Base-by-base conservation (phyloP, 2,113 vertebrate genomes). In the Bubalus kerabau region DNA sequence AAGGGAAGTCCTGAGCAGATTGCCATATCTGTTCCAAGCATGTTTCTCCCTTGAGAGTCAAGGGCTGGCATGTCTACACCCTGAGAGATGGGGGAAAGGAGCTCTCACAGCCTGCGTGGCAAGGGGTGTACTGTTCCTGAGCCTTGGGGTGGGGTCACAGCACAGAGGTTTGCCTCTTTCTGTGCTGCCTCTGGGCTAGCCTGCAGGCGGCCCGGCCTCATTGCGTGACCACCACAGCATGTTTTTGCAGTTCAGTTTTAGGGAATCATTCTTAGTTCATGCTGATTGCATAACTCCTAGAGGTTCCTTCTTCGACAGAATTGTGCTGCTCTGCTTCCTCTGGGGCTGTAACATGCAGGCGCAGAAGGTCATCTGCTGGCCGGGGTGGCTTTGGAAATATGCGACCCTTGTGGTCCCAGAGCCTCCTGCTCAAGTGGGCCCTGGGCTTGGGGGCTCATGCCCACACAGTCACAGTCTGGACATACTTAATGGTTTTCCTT, bases 241-340 rank as follows among this genome's bases (percentile, higher is more conserved):
- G 81, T 60, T 94, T 81, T 80, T 60, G 74, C 71, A 32, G 62
- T 94, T 95, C 36, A 36, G 54, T 84, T 98, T 93, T 40, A 74
- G 87, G 91, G 97, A 96, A 95, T 95, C 78, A 91, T 62, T 92
- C 52, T 80, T n/a, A 60, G 90, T 88, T 93, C 62, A 9, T 93
- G 57, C 57, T 59, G 67, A 54, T 96, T 94, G 83, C 56, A 28
- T 48, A 96, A 93, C 36, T 57, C 36, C 1, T 2, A 15, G 78
- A 97, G 48, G 36, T 96, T 97, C 94, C 97, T 95, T 96, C 92
- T 95, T 94, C 6, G 4, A 16, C 54, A 71, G 59, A 97, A 84
- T 78, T 76, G n/a, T 76, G 59, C 81, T 93, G 74, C 52, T 93
- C 5, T 67, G 64, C 93, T 96, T 96, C 93, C 32, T 87, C 67